A percentile compares a stretch with the other conserved stretches of the same genome.
These are phyloP conservation scores for Strigops habroptila DNA, from an alignment of 2,113 vertebrate genomes.

Conservation along the genomic window DNA sequence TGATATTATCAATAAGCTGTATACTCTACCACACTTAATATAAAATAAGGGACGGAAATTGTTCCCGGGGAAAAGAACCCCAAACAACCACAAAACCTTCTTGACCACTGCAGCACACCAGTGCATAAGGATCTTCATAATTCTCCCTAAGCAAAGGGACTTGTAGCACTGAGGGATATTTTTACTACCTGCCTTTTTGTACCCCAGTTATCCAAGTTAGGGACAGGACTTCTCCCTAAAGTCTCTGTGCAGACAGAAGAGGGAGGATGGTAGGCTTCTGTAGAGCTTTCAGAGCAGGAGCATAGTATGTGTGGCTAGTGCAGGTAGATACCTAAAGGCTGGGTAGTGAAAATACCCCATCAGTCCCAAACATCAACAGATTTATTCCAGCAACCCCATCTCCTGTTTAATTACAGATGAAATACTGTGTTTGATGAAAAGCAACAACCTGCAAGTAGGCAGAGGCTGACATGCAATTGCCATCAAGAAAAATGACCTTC, in stretches of 20 bases:
- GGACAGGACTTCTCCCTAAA: background rate
- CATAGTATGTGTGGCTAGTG: background rate
- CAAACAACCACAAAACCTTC: background rate
- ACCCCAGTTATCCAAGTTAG: background rate
- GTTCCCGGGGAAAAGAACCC: background rate
- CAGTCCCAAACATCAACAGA: background rate
- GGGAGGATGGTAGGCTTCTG: background rate
- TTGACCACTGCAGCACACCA: background rate
- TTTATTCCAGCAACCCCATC: background rate
- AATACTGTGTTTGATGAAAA: background rate
- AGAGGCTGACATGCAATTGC: background rate
- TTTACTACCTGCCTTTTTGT: background rate
- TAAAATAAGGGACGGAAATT: background rate
- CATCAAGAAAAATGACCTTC: constrained; percentile 9
- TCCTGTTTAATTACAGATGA: background rate
- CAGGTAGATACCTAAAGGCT: background rate
- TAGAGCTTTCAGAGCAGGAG: background rate
- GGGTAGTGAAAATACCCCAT: background rate
- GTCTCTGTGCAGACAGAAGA: background rate
- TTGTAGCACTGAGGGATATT: background rate
- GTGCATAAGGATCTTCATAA: background rate
- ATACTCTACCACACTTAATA: background rate
- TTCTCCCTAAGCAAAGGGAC: background rate
- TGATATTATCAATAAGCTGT: background rate
- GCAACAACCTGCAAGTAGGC: background rate